Conservation (phyloP, 1,140 invertebrate genomes). For the Drosophila parvula region DNA sequence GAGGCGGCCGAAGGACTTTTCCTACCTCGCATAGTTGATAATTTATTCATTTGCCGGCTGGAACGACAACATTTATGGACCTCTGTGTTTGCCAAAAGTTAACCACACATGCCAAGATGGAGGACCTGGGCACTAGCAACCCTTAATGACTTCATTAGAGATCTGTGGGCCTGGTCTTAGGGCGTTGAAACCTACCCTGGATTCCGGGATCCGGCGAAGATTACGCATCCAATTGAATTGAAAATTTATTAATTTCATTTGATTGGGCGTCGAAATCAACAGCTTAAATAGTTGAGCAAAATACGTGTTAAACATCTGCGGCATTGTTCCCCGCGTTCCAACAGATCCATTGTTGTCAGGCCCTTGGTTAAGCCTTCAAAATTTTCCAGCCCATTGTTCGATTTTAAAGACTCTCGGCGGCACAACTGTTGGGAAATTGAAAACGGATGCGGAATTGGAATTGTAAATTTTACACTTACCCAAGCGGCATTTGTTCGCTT, state of each 20-base stretch:
- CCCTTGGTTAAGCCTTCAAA: conserved; percentile 24
- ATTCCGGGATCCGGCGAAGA: neutral
- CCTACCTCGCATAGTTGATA: conserved; percentile 74
- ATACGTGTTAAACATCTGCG: conserved; percentile 67
- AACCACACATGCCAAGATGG: conserved; percentile 59
- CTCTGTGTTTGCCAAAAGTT: conserved; percentile 64
- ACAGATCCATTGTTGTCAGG: conserved; percentile 23
- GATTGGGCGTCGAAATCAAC: conserved; percentile 70
- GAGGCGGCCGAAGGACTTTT: conserved; percentile 50
- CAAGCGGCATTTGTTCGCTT: conserved; percentile 68
- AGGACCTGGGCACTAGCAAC: conserved; percentile 39
- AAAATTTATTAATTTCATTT: conserved; percentile 69
- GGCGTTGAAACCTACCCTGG: conserved; percentile 36
- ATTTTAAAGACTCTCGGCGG: conserved; percentile 34
- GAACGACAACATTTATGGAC: conserved; percentile 49
- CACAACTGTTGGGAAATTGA: conserved; percentile 71
- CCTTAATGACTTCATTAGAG: conserved; percentile 79
- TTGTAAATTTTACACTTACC: conserved; percentile 81
- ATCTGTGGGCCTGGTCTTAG: neutral
- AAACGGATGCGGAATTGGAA: conserved; percentile 66
- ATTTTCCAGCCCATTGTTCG: conserved; percentile 63
- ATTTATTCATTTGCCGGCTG: conserved; percentile 75
- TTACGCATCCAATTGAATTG: conserved; percentile 26
- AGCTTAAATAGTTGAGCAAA: conserved; percentile 68
- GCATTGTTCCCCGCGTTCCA: conserved; percentile 33